Evolutionary conservation across 2,888 invertebrate species (phyloP).

Genomic region (Tiliacea aurago): DNA sequence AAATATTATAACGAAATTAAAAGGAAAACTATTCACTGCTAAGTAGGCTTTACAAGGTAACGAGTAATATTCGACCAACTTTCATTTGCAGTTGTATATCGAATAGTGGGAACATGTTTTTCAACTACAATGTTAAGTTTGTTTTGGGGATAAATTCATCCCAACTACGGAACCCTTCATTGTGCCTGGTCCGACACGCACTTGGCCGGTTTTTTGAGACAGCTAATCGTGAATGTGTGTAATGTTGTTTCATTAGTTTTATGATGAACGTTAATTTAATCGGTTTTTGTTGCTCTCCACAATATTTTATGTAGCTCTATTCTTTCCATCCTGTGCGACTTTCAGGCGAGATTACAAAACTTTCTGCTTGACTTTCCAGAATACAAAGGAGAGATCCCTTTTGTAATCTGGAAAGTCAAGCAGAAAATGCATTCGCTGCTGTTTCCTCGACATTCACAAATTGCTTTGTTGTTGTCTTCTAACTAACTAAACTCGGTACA

Average conservation of each 20-base stretch:
- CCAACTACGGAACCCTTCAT: no score
- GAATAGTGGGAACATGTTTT: no score
- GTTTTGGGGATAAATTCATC: no score
- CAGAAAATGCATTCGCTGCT: conserved; percentile 7
- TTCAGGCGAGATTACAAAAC: conserved; percentile 3
- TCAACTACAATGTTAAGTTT: no score
- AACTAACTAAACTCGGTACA: neutral
- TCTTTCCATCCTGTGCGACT: neutral
- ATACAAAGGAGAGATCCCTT: neutral
- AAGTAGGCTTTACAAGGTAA: no score
- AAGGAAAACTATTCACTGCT: no score
- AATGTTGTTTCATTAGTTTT: conserved; percentile 20
- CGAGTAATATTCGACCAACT: no score
- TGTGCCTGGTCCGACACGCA: no score
- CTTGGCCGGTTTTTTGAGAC: conserved; percentile 16
- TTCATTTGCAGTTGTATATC: no score
- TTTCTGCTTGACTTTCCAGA: neutral
- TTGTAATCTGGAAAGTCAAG: conserved; percentile 1
- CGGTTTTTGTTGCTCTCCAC: conserved; percentile 1
- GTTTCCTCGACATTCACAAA: neutral
- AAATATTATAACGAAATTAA: no score
- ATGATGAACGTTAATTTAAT: conserved; percentile 17
- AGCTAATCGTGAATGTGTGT: neutral
- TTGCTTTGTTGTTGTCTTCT: conserved; percentile 8
- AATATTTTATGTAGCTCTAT: conserved; percentile 4